Conservation (phyloP, 2,888 invertebrate genomes). For the Calliopum simillimum region DNA sequence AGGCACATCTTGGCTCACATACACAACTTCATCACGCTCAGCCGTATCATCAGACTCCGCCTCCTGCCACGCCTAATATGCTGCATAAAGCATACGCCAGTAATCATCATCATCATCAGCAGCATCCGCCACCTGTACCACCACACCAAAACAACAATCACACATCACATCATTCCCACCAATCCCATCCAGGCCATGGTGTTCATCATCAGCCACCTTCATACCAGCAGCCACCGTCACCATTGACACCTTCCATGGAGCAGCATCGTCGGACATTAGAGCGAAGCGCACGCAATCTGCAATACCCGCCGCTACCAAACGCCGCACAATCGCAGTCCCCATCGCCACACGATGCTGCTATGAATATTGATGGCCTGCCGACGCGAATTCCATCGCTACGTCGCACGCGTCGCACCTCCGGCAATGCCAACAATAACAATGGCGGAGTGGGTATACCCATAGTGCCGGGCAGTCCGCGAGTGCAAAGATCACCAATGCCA, state of each 20-base stretch:
- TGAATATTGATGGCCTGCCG: conserved; percentile 56
- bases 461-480: conserved; percentile 64
- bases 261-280: conserved; percentile 63
- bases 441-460: conserved; percentile 62
- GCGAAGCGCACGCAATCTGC: conserved; percentile 61
- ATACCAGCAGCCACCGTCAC: conserved; percentile 47
- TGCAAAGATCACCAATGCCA: conserved; percentile 67
- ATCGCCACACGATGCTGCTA: conserved; percentile 47
- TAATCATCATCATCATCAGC: conserved; percentile 45
- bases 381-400: conserved; percentile 64
- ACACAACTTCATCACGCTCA: conserved; percentile 60
- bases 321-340: conserved; percentile 34
- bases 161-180: conserved; percentile 46
- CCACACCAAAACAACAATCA: conserved; percentile 44
- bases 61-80: conserved; percentile 57
- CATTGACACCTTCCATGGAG: conserved; percentile 59
- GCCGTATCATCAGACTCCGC: conserved; percentile 59
- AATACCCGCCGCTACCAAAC: conserved; percentile 41
- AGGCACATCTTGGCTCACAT: conserved; percentile 46
- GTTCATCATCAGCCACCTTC: conserved; percentile 45
- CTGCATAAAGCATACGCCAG: conserved; percentile 53
- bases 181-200: conserved; percentile 45
- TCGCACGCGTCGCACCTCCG: conserved; percentile 61
- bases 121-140: conserved; percentile 43
- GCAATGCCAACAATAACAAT: conserved; percentile 53